Base-by-base conservation (phyloP, 1,140 invertebrate genomes). In the Apis dorsata region DNA sequence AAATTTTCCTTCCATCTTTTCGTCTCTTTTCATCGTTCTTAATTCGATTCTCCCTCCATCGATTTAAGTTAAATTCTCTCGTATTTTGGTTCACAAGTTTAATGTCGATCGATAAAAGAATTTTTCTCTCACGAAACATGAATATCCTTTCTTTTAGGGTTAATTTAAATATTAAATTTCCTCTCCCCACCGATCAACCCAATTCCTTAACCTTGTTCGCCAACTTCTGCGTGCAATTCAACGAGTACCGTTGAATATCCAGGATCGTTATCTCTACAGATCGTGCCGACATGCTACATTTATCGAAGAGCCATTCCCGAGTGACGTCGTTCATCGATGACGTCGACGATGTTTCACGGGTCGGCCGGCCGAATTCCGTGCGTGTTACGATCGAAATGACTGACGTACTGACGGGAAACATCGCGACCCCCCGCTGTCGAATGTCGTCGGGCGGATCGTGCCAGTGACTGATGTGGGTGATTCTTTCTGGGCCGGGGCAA, bases 341-440 rank as follows among this genome's bases (percentile, higher is more conserved):
- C 75, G 57, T 68, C 21, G 65, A 34, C 15, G 65, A 79, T 68
- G 85, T 51, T 53, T 57, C 72, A 68, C 44, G 19, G 62, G 74
- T 70, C 81, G 78, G 80, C 83, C 86, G 88, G 81, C 85, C 86
- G 86, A 92, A 92, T 91, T 90, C 90, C 85, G 73, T 88, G 88
- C 91, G 90, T 92, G 91, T 92, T 92, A 89, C 90, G 91, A 91
- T 92, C 89, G 90, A 89, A 90, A 91, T 92, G 92, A 93, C 89
- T 93, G 92, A 93, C 92, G 88, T 90, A 92, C 91, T 92, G 91
- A 93, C 91, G 90, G 86, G 92, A 92, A 88, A 93, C 92, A 93
- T 92, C 89, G 90, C 90, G 91, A 89, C 91, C 91, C 91, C 92
- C 91, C 86, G 92, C 90, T 91, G 92, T 90, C 89, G 91, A 91